Base-by-base conservation (phyloP, 2,888 invertebrate species). In the Mesorhabditis spiculigera region DNA sequence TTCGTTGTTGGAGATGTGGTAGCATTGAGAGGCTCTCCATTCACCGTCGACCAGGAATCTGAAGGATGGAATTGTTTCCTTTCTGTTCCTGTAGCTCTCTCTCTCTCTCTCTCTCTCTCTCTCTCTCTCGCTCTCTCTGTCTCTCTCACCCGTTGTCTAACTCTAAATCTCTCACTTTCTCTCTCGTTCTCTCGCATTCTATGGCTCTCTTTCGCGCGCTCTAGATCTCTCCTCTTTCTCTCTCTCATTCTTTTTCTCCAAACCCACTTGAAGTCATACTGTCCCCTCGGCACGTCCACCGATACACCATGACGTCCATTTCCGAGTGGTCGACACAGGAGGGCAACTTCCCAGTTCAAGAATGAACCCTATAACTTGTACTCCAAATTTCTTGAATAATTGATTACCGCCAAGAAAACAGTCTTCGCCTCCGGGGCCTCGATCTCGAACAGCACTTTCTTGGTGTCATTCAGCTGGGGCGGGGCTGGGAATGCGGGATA, bases 321-420 rank as follows among this genome's bases (percentile, higher is more conserved):
- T 50, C 66, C 71, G 58, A 75, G 67, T 13, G 66, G 43, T 45
- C 80, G 77, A 71, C 81, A 81, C 45, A 75, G 71, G 65, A 83
- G 70, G 10, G 80, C 80, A 70, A 78, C 80, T 63, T 83, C 80
- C 82, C 82, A 82, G 72, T 81, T 82, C 69, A 78, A 69, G 75
- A 83, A 83, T 43, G 78, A 79, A 41, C 82, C 79, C 81, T 81
- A 50, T 65, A 28, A 28, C 28, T 28, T 28, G 28, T 28, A 28
- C 28, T 28, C 28, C 28, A 28, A 28, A 28, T 28, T 28, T 28
- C 28, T 50, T 50, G 10, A n/a, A 50, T 50, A 50, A n/a, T 50
- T 50, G 58, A 50, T 50, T 50, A 50, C 81, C 68, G 75, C 73
- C 68, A 82, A 67, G 68, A 78, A 82, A 8, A 82, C 80, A 45